Percentiles rank a stretch among this genome's conserved stretches.
Conservation (phyloP, 2,113 vertebrate species). For the Tupaia chinensis region DNA sequence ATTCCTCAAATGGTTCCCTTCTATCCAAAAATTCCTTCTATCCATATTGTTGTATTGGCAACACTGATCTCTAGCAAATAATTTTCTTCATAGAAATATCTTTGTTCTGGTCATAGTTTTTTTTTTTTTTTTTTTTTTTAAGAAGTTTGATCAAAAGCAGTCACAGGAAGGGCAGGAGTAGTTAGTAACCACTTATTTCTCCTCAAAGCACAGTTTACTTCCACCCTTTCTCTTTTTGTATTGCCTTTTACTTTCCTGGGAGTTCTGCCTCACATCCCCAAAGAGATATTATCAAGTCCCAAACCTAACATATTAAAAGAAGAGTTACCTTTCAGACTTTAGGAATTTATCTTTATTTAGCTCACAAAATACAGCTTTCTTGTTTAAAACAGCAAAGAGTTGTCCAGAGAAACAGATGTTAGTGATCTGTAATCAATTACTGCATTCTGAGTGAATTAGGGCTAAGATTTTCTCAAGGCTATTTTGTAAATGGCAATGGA, state of each 20-base stretch:
- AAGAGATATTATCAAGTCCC: background rate
- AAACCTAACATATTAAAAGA: conserved; percentile 32
- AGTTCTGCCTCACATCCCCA: background rate
- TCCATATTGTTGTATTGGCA: background rate
- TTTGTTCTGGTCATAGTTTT: conserved; percentile 43
- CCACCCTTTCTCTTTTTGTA: conserved; percentile 35
- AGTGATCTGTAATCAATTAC: background rate
- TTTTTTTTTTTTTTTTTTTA: background rate
- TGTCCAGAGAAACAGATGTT: conserved; percentile 1
- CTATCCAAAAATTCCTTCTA: background rate
- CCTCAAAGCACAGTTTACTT: background rate
- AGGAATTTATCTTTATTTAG: conserved; percentile 5
- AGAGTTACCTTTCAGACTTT: background rate
- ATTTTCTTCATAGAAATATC: conserved; percentile 52
- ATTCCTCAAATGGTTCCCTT: conserved; percentile 41
- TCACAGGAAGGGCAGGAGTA: conserved; percentile 19
- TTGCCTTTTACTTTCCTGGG: background rate
- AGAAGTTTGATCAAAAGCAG: background rate
- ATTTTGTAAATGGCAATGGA: background rate
- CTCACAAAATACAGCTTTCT: background rate
- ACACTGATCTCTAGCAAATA: conserved; percentile 6
- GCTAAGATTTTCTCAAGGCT: conserved; percentile 17
- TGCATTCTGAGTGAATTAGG: conserved; percentile 40
- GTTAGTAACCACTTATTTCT: conserved; percentile 46
- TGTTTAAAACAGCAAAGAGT: conserved; percentile 41